Conservation (phyloP, 2,888 invertebrate genomes). For the Plebejus argus region DNA sequence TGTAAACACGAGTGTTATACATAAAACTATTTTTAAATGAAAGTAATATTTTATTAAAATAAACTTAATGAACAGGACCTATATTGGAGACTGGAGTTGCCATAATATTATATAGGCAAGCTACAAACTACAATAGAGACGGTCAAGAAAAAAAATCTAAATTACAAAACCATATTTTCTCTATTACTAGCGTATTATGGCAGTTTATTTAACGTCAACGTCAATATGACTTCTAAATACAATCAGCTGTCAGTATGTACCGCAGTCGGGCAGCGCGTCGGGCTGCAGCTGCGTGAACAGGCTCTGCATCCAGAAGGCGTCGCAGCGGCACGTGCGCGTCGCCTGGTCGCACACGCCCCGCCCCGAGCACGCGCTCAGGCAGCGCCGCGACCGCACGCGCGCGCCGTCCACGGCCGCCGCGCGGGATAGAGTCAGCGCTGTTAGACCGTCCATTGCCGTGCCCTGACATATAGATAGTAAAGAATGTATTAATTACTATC, state of each 20-base stretch:
- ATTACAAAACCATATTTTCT: too few species aligned
- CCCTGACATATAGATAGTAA: conserved; percentile 49
- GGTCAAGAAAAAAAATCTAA: too few species aligned
- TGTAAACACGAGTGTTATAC: conserved; percentile 52
- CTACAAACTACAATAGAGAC: too few species aligned
- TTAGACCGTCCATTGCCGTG: conserved; percentile 55
- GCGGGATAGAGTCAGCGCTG: conserved; percentile 48
- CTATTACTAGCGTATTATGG: too few species aligned
- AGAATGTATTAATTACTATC: neutral
- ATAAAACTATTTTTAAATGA: too few species aligned
- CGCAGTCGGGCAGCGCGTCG: conserved; percentile 91
- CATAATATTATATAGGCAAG: too few species aligned
- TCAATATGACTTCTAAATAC: too few species aligned
- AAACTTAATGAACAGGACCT: too few species aligned
- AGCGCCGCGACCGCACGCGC: conserved; percentile 90
- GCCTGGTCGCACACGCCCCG: conserved; percentile 94
- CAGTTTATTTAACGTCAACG: too few species aligned
- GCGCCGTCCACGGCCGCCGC: conserved; percentile 79
- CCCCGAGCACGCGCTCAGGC: conserved; percentile 95
- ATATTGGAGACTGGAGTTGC: too few species aligned
- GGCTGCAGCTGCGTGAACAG: conserved; percentile 88
- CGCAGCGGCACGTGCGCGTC: conserved; percentile 92
- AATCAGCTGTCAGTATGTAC: conserved; percentile 70
- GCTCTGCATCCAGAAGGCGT: conserved; percentile 98
- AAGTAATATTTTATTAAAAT: too few species aligned